Conservation (phyloP, 1,140 invertebrate genomes). For the Teleopsis dalmanni region DNA sequence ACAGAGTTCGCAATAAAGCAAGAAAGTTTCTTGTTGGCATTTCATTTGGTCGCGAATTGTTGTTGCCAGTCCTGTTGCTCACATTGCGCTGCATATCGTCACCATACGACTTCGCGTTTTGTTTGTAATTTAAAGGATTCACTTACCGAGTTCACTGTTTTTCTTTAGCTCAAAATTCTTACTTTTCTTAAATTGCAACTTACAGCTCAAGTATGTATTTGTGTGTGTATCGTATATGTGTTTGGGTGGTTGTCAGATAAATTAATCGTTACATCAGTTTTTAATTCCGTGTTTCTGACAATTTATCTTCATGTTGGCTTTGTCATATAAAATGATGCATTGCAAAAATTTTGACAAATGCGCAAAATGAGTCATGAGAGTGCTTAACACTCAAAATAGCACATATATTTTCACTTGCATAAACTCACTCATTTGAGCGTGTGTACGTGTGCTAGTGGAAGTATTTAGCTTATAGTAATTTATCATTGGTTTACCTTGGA, state of each 20-base stretch:
- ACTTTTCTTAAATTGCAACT: no score
- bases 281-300: constrained; percentile 42
- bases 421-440: not conserved
- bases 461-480: not conserved
- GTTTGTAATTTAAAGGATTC: no score
- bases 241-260: constrained; percentile 26
- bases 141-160: no score
- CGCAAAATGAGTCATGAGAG: constrained; percentile 43
- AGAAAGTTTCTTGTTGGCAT: no score
- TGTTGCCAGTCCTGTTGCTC: no score
- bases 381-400: not conserved
- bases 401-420: not conserved
- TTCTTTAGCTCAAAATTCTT: no score
- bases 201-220: no score
- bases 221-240: no score
- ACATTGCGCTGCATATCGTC: no score
- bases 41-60: no score
- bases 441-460: not conserved
- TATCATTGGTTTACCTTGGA: constrained; percentile 5
- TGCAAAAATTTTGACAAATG: constrained; percentile 42
- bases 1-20: no score
- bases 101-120: no score
- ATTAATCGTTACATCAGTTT: constrained; percentile 45
- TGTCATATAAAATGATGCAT: constrained; percentile 38
- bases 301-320: constrained; percentile 37